These are phyloP conservation scores for Rynchops niger DNA, from an alignment of 2,113 vertebrate species.

Conservation along the genomic window DNA sequence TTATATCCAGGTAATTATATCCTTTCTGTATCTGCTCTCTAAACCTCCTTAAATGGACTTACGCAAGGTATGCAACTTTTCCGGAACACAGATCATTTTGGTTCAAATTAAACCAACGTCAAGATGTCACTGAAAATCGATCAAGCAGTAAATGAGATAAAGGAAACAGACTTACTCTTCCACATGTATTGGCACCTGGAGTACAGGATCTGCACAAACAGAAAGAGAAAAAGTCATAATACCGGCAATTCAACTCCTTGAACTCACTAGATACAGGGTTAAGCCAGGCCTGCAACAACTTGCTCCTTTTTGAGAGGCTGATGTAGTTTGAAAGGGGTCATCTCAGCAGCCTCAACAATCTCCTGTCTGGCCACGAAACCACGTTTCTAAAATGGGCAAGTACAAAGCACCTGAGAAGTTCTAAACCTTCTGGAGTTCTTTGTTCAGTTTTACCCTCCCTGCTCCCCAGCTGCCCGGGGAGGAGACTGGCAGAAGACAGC, in stretches of 20 bases:
- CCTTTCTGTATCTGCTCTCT: not conserved
- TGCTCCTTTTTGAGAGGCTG: not conserved
- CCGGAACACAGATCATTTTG: not conserved
- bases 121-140: not conserved
- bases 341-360: not conserved
- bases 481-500: not conserved
- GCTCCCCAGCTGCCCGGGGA: not conserved
- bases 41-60: not conserved
- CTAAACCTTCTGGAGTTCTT: not conserved
- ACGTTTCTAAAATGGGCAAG: not conserved
- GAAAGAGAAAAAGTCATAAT: not conserved
- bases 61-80: not conserved
- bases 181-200: constrained; percentile 94
- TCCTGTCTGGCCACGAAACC: not conserved
- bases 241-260: not conserved
- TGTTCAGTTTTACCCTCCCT: not conserved
- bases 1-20: not conserved
- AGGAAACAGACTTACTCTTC: constrained; percentile 87
- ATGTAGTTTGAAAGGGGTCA: not conserved
- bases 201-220: constrained; percentile 90
- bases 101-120: not conserved
- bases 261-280: not conserved
- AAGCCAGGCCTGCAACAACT: not conserved
- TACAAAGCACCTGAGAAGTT: not conserved
- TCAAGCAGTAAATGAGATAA: not conserved